Evolutionary conservation across 2,888 invertebrate species (phyloP).

Genomic region (Philopedon plagiatum): DNA sequence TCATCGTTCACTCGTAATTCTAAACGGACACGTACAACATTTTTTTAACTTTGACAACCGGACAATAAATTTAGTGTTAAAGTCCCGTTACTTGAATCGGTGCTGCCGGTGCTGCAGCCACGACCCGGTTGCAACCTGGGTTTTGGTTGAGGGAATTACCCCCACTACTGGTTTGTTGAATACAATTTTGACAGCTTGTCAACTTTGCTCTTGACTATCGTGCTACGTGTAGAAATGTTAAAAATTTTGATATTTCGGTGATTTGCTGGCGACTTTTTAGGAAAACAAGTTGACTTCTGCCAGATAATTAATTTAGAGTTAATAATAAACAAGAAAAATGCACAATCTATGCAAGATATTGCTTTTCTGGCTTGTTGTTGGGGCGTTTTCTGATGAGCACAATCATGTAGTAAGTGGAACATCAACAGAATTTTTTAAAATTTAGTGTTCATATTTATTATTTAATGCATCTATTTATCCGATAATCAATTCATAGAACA

Average conservation of each 20-base stretch:
- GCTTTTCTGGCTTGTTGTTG: constrained; percentile 64
- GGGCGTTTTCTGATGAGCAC: constrained; percentile 82
- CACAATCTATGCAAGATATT: constrained; percentile 47
- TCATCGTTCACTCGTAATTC: constrained; percentile 23
- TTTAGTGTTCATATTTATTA: background rate
- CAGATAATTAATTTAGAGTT: constrained; percentile 31
- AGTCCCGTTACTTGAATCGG: background rate
- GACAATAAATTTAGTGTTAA: background rate
- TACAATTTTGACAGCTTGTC: constrained; percentile 12
- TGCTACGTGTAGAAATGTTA: constrained; percentile 59
- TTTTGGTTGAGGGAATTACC: background rate
- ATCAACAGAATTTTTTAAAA: constrained; percentile 14
- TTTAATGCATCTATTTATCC: background rate
- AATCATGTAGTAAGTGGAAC: constrained; percentile 79
- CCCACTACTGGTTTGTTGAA: background rate
- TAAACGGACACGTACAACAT: constrained; percentile 2
- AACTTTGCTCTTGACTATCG: constrained; percentile 22
- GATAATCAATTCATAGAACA: background rate
- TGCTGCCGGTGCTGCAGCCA: background rate
- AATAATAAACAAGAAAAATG: constrained; percentile 14
- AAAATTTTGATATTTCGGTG: constrained; percentile 55
- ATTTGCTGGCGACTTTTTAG: constrained; percentile 44
- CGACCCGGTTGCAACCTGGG: background rate
- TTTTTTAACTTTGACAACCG: constrained; percentile 6
- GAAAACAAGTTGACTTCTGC: constrained; percentile 48